phyloP scores from a whole-genome alignment of 2,113 vertebrate species.

The Propithecus coquereli region DNA sequence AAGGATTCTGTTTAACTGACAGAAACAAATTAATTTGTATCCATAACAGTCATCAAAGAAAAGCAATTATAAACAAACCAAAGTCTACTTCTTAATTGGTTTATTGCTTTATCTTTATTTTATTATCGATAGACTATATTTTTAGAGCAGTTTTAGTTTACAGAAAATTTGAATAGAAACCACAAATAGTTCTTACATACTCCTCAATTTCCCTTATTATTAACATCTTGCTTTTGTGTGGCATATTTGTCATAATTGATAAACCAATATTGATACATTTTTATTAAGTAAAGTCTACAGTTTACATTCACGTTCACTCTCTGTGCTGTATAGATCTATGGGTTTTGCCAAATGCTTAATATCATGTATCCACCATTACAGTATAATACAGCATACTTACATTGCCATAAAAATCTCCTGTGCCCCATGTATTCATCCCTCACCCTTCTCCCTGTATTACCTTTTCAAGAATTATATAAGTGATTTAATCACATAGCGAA shows the following conservation, averaged over 20 bases:
- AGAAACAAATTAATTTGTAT: neutral
- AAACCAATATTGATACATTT: neutral
- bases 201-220: neutral
- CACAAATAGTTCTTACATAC: neutral
- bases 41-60: neutral
- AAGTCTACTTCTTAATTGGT: neutral
- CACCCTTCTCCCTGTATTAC: neutral
- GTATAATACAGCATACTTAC: neutral
- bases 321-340: neutral
- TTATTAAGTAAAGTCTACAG: neutral
- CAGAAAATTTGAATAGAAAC: neutral
- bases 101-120: neutral
- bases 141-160: neutral
- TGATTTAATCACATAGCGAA: neutral
- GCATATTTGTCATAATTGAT: neutral
- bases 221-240: neutral
- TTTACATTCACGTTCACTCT: neutral
- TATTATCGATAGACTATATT: neutral
- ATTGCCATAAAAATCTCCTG: neutral
- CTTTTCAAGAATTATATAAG: neutral
- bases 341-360: neutral
- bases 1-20: neutral
- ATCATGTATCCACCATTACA: neutral
- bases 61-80: neutral
- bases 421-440: neutral